These are phyloP conservation scores for Sinosuthora webbiana DNA, from an alignment of 2,113 vertebrate species.

Conservation along the genomic window DNA sequence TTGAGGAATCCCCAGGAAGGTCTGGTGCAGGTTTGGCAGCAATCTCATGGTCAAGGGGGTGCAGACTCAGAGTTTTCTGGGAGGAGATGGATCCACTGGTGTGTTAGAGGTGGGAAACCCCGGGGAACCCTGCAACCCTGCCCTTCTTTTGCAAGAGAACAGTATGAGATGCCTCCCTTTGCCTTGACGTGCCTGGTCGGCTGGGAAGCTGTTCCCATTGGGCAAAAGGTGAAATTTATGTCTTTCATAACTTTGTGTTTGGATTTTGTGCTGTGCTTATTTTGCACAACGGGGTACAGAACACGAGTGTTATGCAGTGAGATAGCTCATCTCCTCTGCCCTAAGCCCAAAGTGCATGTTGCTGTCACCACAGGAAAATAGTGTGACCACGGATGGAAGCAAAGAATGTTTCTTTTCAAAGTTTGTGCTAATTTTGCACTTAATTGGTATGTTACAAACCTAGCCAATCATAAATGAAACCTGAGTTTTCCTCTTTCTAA, in stretches of 20 bases:
- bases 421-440: slow-evolving; percentile 8
- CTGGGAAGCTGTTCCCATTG: neutral
- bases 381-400: neutral
- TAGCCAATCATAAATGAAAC: neutral
- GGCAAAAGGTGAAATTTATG: neutral
- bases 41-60: neutral
- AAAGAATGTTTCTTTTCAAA: neutral
- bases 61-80: neutral
- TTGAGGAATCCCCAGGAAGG: neutral
- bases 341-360: neutral
- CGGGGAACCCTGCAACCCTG: neutral
- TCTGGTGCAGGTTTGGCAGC: neutral
- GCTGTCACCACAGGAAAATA: neutral
- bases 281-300: neutral
- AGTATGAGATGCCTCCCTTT: neutral
- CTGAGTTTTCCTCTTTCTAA: neutral
- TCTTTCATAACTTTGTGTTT: neutral
- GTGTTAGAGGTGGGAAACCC: neutral
- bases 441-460: neutral
- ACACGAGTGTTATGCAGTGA: neutral
- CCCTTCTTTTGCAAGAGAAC: neutral
- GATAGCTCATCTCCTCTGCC: neutral
- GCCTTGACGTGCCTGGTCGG: neutral
- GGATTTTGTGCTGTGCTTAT: neutral
- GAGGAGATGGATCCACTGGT: rapidly evolving